Base-by-base conservation (phyloP, 2,888 invertebrate genomes). In the Eilema sororculum region DNA sequence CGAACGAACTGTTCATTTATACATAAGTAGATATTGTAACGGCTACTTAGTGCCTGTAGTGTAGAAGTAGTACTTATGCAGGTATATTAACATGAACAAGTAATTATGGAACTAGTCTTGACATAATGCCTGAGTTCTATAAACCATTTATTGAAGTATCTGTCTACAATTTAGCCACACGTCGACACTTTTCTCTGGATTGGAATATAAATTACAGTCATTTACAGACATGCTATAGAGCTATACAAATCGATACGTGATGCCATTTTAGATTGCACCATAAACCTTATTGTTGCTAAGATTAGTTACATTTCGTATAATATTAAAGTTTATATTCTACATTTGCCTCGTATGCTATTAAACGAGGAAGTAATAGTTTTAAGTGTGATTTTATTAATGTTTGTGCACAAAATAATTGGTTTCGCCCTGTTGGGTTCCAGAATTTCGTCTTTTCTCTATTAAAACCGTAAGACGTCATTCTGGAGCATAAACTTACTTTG, bases 81-180 rank as follows among this genome's bases (percentile, higher is more conserved):
- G n/a, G 46, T 46, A 46, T 37, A 37, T 37, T 37, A 20, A 20
- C 5, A 46, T 46, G 60, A 24, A 33, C 52, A 13, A 37, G 61
- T 78, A 67, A 72, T 78, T 78, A 73, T 46, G 60, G 62, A 78
- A 69, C 73, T 71, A 28, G 71, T 67, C 62, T 71, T 63, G 37
- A n/a, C 58, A 41, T 62, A 60, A 80, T 62, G 22, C 3, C 8
- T 13, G 37, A 24, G 8, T 37, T 24, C 37, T 37, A 24, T 24
- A 62, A 24, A 37, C 13, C 37, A 24, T 24, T 24, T 33, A 33
- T 33, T 9, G n/a, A n/a, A n/a, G n/a, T 33, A 33, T 28, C 12
- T 12, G 33, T 12, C 1, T 8, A 37, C 6, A 61, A 61, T 37
- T 37, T 13, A 24, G 24, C 8, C 37, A 12, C 24, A 13, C 20